These are phyloP conservation scores for Urocyon cinereoargenteus DNA, from an alignment of 2,797 vertebrate species.

Conservation along the genomic window DNA sequence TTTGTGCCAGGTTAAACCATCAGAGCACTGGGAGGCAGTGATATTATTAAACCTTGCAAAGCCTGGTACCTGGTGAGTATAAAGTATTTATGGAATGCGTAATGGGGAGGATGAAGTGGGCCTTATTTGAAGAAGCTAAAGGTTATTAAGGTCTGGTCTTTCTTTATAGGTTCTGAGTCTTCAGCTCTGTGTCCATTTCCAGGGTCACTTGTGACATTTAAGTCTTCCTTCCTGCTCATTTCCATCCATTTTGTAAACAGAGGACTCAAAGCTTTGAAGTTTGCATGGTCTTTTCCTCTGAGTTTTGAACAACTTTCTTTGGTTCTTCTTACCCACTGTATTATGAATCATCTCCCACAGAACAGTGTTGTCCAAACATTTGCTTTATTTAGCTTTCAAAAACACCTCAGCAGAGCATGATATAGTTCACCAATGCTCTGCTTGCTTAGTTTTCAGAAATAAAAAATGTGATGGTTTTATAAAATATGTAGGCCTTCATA, in stretches of 20 bases:
- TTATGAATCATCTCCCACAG: neutral
- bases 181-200: neutral
- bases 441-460: neutral
- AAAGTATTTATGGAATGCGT: neutral
- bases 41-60: neutral
- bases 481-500: neutral
- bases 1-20: neutral
- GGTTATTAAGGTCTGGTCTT: neutral
- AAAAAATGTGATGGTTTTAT: neutral
- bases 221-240: neutral
- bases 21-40: neutral
- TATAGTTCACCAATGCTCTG: neutral
- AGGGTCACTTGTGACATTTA: neutral
- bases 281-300: neutral
- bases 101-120: neutral
- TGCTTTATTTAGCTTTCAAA: neutral
- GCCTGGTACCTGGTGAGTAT: neutral
- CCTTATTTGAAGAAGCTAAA: neutral
- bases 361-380: neutral
- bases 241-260: neutral
- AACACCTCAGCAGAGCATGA: neutral
- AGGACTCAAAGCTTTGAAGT: neutral
- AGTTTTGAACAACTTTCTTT: neutral
- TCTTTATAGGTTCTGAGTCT: neutral
- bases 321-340: neutral